A percentile compares a stretch with the other conserved stretches of the same genome.
These are phyloP conservation scores for Accipiter virgatus DNA, from an alignment of 2,113 vertebrate genomes.

Conservation along the genomic window DNA sequence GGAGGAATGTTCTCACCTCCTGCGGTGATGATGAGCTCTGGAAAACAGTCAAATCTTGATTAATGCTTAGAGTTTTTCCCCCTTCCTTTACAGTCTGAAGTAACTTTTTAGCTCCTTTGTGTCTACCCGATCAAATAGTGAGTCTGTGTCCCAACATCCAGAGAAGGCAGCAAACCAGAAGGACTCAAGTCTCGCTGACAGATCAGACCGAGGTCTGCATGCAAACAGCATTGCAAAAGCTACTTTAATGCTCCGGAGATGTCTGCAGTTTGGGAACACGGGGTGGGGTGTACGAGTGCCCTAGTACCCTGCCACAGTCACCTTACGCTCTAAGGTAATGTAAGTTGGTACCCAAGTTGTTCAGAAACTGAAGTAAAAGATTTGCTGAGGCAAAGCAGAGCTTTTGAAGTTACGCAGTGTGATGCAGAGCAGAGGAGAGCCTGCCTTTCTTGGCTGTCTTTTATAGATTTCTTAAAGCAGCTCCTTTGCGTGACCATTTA, in stretches of 20 bases:
- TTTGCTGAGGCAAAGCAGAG: neutral
- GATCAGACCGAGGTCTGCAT: neutral
- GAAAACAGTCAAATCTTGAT: neutral
- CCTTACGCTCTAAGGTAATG: accelerated
- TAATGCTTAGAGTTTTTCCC: neutral
- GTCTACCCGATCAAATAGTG: neutral
- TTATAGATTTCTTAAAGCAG: neutral
- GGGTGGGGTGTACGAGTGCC: accelerated
- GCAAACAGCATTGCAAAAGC: neutral
- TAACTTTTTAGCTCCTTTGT: neutral
- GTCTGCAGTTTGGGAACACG: neutral
- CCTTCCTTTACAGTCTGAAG: neutral
- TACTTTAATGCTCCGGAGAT: neutral
- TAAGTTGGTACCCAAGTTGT: accelerated
- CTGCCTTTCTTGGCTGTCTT: neutral
- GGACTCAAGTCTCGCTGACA: neutral
- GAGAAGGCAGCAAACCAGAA: neutral
- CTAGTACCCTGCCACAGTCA: neutral
- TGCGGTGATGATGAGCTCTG: slow-evolving; percentile 92
- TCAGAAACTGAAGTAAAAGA: neutral
- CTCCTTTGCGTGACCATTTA: neutral
- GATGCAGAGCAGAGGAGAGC: neutral
- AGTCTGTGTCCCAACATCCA: neutral
- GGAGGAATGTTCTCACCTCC: slow-evolving; percentile 90
- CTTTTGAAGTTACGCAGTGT: accelerated